Base-by-base conservation (phyloP, 2,113 vertebrate species). In the Cyphomyrus plagiostoma region DNA sequence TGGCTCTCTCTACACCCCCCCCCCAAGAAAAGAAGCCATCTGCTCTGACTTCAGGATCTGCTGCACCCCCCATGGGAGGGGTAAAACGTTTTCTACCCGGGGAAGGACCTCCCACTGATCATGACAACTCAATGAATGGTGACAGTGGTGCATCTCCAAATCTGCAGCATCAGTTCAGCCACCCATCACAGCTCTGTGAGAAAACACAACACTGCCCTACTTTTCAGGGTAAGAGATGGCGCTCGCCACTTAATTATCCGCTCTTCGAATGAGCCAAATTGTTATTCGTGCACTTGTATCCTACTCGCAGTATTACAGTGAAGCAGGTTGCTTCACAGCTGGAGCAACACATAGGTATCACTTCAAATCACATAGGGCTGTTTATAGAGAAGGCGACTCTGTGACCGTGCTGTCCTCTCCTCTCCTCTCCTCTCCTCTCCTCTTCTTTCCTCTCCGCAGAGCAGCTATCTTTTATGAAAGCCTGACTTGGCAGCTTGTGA, bases 41-140 rank as follows among this genome's bases (percentile, higher is more conserved):
- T 88, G 84, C 70, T 91, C 85, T 89, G 26, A 62, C 49, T 88
- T 90, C 84, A 86, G 45, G 85, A 86, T 52, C 85, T 86, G 53
- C 88, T 56, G 85, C 46, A 35, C 48, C 39, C 84, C 80, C 85
- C 85, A 52, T 46, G 74, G 49, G 88, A 89, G n/a, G 66, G 62
- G 46, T 89, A 84, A 83, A 82, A 56, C 42, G 39, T 42, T 86
- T 62, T 87, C 84, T 48, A 35, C 52, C 74, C 74, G 3, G 56
- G 82, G 13, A 42, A n/a, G 17, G 82, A 84, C 45, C 39, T 11
- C 39, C 82, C 42, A 21, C 82, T 48, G 82, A 46, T 84, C 21
- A n/a, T n/a, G 39, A 84, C 82, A 84, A 48, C 42, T 84, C 82
- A 84, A 84, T 84, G 82, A n/a, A 48, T 48, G 21, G 42, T 42